These are phyloP conservation scores for Pagrus major DNA, from an alignment of 2,113 vertebrate genomes.

Conservation along the genomic window DNA sequence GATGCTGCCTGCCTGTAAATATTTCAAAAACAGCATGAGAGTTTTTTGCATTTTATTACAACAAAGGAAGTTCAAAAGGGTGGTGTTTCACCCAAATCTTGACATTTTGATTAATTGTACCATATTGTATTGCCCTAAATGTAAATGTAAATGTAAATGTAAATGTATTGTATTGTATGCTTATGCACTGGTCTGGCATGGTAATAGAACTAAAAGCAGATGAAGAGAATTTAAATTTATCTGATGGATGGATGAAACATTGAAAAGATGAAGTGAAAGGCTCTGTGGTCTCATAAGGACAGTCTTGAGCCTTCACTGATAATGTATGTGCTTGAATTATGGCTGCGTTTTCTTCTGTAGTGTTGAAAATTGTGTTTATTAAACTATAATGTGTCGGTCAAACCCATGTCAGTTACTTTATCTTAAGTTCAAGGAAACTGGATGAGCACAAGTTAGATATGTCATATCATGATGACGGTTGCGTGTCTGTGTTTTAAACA, in stretches of 20 bases:
- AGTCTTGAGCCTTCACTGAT: neutral
- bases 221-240: neutral
- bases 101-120: no score
- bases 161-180: no score
- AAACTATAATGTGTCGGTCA: neutral
- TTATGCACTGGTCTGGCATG: no score
- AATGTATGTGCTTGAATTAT: neutral
- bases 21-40: no score
- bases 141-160: no score
- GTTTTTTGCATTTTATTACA: no score
- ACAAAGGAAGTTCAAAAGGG: no score
- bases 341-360: neutral
- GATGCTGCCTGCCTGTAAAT: no score
- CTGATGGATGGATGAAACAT: neutral
- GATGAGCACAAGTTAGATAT: neutral
- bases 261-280: neutral
- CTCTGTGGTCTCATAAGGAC: neutral
- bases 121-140: neutral
- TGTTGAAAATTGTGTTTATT: neutral
- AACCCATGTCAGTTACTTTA: neutral
- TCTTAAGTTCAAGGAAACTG: neutral
- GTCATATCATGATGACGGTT: no score
- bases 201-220: no score
- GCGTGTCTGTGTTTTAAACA: neutral
- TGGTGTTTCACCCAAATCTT: no score